phyloP scores from a whole-genome alignment of 2,888 invertebrate genomes.

The Molanna angustata region DNA sequence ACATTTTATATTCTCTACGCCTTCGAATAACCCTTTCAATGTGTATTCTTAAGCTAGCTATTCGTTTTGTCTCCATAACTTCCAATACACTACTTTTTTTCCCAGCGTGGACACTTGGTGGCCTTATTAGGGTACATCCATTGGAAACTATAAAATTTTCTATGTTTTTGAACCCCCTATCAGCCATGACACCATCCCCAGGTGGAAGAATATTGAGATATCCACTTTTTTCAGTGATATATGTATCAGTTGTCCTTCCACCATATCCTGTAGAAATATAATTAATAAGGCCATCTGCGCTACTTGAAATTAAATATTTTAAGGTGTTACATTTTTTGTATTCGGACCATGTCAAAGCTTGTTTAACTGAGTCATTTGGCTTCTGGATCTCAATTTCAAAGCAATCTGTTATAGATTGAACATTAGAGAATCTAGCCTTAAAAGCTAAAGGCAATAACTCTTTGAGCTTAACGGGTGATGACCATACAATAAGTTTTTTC shows the following conservation, averaged over 20 bases:
- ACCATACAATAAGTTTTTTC: too few species aligned
- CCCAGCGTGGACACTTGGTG: constrained; percentile 21
- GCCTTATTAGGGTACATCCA: constrained; percentile 25
- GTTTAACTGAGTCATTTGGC: not conserved
- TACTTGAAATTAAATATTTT: constrained; percentile 11
- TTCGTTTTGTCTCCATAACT: constrained; percentile 20
- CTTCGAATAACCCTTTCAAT: constrained; percentile 17
- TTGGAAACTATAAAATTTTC: constrained; percentile 9
- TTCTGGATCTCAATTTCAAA: constrained; percentile 8
- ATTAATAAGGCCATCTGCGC: constrained; percentile 9
- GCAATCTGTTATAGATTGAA: not conserved
- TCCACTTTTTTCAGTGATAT: not conserved
- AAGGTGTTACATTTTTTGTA: constrained; percentile 9
- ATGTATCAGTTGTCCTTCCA: constrained; percentile 6
- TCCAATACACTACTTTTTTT: constrained; percentile 13
- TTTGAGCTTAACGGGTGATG: too few species aligned
- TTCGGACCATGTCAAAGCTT: constrained; percentile 8
- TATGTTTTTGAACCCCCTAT: constrained; percentile 27
- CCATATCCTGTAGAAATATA: constrained; percentile 3
- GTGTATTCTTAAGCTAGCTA: constrained; percentile 27
- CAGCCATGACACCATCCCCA: constrained; percentile 25
- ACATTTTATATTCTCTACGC: constrained; percentile 4
- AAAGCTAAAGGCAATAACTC: constrained; percentile 5
- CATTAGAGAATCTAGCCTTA: constrained; percentile 1
- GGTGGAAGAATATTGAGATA: constrained; percentile 5